Percentiles rank a stretch among this genome's conserved stretches.
Conservation (phyloP, 2,113 vertebrate genomes). For the Epinephelus lanceolatus region DNA sequence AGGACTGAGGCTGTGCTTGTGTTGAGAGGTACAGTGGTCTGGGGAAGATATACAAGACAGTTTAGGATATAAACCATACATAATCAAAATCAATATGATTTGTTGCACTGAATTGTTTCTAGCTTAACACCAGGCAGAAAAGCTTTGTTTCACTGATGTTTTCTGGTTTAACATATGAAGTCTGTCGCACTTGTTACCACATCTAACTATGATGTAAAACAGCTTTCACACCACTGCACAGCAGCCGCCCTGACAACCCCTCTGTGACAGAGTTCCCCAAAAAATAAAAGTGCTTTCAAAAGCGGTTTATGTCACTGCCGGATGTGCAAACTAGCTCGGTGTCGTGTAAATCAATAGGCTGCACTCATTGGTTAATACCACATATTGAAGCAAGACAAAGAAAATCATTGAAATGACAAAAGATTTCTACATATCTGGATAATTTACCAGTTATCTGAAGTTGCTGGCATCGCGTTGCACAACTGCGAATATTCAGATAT, state of each 20-base stretch:
- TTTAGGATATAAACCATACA: conserved; percentile 3
- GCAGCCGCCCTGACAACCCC: neutral
- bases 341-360: neutral
- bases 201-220: neutral
- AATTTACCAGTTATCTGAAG: too few relatives aligned
- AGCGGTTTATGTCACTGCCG: neutral
- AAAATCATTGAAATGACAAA: too few relatives aligned
- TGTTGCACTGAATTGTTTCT: neutral
- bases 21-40: conserved; percentile 93
- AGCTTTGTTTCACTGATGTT: neutral
- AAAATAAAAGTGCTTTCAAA: neutral
- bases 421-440: too few relatives aligned
- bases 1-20: conserved; percentile 95
- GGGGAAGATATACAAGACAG: conserved; percentile 49
- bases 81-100: neutral
- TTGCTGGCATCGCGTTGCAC: neutral
- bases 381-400: too few relatives aligned
- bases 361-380: too few relatives aligned
- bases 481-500: neutral
- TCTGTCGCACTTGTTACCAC: neutral
- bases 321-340: neutral
- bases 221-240: neutral
- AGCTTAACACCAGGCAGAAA: neutral
- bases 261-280: neutral
- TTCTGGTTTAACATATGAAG: neutral